Base-by-base conservation (phyloP, 2,113 vertebrate species). In the Gasterosteus aculeatus region DNA sequence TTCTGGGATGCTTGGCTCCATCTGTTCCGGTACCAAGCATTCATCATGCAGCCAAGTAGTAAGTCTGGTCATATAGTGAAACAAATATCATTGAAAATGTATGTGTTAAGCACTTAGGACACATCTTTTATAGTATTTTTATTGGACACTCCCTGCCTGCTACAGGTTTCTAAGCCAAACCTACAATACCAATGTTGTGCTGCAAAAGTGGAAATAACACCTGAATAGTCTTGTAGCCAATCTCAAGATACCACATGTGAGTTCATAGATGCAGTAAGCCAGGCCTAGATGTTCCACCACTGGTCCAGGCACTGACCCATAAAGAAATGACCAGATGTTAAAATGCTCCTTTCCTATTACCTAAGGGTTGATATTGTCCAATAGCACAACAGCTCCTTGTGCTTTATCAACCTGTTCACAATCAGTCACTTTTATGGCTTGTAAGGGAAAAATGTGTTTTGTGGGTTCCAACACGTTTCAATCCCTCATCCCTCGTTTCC, bases 41-140 rank as follows among this genome's bases (percentile, higher is more conserved):
- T 49, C 26, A 61, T 61, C 57, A 72, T 19, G n/a, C 22, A 26
- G 69, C 19, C 44, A 60, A 49, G 31, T 61, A 12, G 41, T 70
- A 31, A 3, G 2, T 26, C 54, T 47, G 15, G 7, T 44, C 14
- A 12, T 44, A 9, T 3, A 19, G 18, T 18, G 46, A 49, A 15
- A 49, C 5, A 19, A 14, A 46, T 1, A 46, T 46, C 12, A 47
- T 19, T 3, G 47, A 19, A 7, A 18, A 49, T 49, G 47, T 49
- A n/a, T 49, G 7, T 19, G 47, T 47, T 16, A 9, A 9, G 18
- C 18, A 49, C 47, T 49, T 19, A 49, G 19, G 47, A n/a, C 18
- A 49, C 47, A n/a, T 49, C 19, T 49, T 19, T 49, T 7, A 49
- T 19, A 49, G 19, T n/a, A 6, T 49, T 49, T 49, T 49, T 49